Conservation (phyloP, 2,888 invertebrate species). For the Dasypolia templi region DNA sequence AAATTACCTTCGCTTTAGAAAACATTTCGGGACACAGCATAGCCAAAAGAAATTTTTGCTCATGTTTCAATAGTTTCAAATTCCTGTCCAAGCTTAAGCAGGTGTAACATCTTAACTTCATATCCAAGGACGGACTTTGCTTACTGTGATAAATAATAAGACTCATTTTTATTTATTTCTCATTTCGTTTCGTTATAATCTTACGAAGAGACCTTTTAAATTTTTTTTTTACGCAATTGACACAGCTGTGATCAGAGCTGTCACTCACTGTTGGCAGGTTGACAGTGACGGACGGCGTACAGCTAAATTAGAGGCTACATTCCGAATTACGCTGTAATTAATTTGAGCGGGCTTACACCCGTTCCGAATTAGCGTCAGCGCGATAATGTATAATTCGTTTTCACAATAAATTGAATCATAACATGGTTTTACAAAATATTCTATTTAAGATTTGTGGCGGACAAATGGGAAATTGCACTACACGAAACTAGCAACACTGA, state of each 20-base stretch:
- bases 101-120: conserved; percentile 30
- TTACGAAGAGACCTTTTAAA: too few relatives aligned
- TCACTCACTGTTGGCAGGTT: too few relatives aligned
- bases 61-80: conserved; percentile 7
- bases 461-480: too few relatives aligned
- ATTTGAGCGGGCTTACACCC: too few relatives aligned
- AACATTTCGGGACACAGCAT: conserved; percentile 33
- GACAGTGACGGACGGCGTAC: neutral
- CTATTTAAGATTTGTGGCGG: too few relatives aligned
- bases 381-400: too few relatives aligned
- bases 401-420: too few relatives aligned
- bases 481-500: too few relatives aligned
- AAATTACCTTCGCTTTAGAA: conserved; percentile 25
- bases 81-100: conserved; percentile 28
- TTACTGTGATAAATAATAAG: neutral
- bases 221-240: neutral
- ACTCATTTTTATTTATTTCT: conserved; percentile 27
- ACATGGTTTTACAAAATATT: too few relatives aligned
- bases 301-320: neutral
- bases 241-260: neutral
- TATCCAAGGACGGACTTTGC: neutral
- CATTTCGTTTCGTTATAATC: neutral
- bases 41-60: conserved; percentile 20
- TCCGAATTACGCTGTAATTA: too few relatives aligned
- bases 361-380: too few relatives aligned